A percentile compares a stretch with the other conserved stretches of the same genome.
These are phyloP conservation scores for Lepidocyrtinus sp. DNA, from an alignment of 2,888 invertebrate species.

Conservation along the genomic window DNA sequence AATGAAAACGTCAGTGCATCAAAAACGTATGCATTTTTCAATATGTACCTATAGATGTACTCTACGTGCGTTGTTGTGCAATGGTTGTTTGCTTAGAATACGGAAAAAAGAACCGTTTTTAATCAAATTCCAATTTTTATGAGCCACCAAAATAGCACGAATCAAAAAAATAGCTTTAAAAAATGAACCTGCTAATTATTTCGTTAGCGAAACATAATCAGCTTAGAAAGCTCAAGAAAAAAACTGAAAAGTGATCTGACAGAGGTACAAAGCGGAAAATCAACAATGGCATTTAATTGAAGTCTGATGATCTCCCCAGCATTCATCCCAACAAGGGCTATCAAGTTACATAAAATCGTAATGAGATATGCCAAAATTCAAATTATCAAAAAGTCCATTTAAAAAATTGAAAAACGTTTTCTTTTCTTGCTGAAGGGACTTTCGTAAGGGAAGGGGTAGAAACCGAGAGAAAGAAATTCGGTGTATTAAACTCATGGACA, in stretches of 20 bases:
- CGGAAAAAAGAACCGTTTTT: neutral
- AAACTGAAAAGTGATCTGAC: conserved; percentile 11
- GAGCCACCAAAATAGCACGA: neutral
- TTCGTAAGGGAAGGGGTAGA: neutral
- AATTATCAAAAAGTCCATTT: conserved; percentile 9
- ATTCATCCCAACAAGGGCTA: conserved; percentile 9
- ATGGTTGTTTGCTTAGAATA: conserved; percentile 3
- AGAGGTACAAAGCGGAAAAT: conserved; percentile 4
- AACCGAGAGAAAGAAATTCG: no score
- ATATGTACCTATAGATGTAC: no score
- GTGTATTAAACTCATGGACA: conserved; percentile 1
- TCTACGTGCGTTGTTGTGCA: no score
- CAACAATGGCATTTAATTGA: conserved; percentile 18
- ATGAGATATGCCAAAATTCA: conserved; percentile 18
- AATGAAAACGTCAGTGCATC: neutral
- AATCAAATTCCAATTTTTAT: neutral
- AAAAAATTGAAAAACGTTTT: neutral
- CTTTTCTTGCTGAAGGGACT: conserved; percentile 13
- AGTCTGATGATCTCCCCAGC: neutral
- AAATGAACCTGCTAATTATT: conserved; percentile 10
- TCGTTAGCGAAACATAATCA: conserved; percentile 18
- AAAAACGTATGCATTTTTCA: no score
- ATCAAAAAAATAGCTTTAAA: neutral
- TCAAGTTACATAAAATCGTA: conserved; percentile 8
- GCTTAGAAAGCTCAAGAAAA: conserved; percentile 3